Evolutionary conservation across 2,888 invertebrate genomes (phyloP).

Genomic region (Thereva nobilitata): DNA sequence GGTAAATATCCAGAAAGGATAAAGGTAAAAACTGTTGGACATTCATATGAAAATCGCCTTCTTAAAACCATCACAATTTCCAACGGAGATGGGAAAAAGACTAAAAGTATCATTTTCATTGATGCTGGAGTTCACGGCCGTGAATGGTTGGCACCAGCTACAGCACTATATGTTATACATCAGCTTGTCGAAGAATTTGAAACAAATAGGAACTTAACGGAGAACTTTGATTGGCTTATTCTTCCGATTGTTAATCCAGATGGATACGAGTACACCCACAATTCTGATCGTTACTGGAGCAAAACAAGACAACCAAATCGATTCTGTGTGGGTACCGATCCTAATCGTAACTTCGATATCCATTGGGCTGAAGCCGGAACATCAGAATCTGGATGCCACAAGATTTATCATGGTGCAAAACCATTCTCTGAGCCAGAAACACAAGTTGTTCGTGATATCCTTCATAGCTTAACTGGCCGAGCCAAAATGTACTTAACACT

Average conservation of each 20-base stretch:
- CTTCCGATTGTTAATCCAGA: conserved; percentile 72
- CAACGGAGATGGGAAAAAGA: conserved; percentile 56
- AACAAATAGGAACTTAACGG: conserved; percentile 58
- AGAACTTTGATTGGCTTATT: conserved; percentile 67
- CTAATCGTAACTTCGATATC: conserved; percentile 75
- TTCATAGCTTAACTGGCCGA: conserved; percentile 57
- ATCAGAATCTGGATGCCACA: conserved; percentile 60
- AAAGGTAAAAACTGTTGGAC: conserved; percentile 63
- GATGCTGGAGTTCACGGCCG: conserved; percentile 67
- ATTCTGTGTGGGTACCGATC: conserved; percentile 70
- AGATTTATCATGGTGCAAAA: conserved; percentile 64
- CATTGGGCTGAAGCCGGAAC: conserved; percentile 66
- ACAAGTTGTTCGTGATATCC: conserved; percentile 61
- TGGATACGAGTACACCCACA: conserved; percentile 68
- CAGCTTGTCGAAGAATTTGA: conserved; percentile 61
- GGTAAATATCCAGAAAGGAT: conserved; percentile 60
- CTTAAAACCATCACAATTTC: conserved; percentile 67
- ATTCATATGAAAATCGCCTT: conserved; percentile 63
- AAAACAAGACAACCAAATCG: conserved; percentile 65
- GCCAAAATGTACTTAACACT: conserved; percentile 68
- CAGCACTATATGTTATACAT: conserved; percentile 63
- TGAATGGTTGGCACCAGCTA: conserved; percentile 70
- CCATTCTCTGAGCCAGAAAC: conserved; percentile 73
- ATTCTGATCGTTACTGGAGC: conserved; percentile 62
- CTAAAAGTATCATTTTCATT: conserved; percentile 61